Base-by-base conservation (phyloP, 2,888 invertebrate genomes). In the Archips crataeganus region DNA sequence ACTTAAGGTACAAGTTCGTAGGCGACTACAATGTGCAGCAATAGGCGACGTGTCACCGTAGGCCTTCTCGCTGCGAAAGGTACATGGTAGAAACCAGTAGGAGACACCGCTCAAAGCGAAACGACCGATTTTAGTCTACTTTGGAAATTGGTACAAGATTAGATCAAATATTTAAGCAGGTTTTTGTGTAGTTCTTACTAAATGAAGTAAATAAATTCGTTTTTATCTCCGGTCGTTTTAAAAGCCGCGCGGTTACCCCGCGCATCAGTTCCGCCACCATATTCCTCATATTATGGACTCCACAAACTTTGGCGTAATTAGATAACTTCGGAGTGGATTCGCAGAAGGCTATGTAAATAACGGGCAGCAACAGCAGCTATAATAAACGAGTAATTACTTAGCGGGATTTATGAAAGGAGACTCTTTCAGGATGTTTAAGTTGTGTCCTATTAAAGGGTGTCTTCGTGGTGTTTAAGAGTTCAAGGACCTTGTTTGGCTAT, bases 221-320 rank as follows among this genome's bases (percentile, higher is more conserved):
- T 4, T 54, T 54, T 9, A 9, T 3, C 8, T 9, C 9, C 8
- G 23, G 6, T 32, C 10, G 32, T 57, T 57, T 57, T 23, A 42
- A 51, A 34, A 51, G 39, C 6, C 9, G 36, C 42, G 42, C 62
- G 39, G 61, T 62, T 62, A 9, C 36, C 11, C 8, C 15, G 60
- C 39, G 15, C 34, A 51, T 47, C 34, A 15, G n/a, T n/a, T 8
- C 32, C 45, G 10, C 42, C 64, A n/a, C 45, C 23, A 51, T 71
- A 54, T 51, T 65, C 39, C 13, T 51, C 39, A 39, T 23, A 54
- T 42, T 49, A 65, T 34, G n/a, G 49, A 42, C 47, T 39, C 59
- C 11, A 60, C 49, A 61, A 66, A 71, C 66, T 71, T 67, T 62
- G 51, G 32, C 71, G 36, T 67, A 71, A 71, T 71, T 71, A 67